Percentiles rank a stretch among this genome's conserved stretches.
phyloP scores from a whole-genome alignment of 2,113 vertebrate genomes.

The Uria aalge region DNA sequence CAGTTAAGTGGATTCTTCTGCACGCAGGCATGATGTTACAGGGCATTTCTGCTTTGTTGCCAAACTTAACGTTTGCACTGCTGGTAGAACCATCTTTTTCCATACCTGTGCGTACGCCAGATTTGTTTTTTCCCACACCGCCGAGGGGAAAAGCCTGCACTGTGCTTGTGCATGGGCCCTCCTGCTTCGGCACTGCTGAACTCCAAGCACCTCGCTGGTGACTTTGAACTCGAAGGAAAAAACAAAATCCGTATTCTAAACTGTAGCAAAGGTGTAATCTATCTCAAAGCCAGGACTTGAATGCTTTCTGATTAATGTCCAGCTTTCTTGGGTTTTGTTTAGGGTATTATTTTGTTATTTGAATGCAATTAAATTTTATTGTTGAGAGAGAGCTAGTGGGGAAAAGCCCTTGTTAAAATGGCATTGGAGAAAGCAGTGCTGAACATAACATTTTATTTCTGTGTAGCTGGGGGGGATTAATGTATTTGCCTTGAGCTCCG shows the following conservation, averaged over 20 bases:
- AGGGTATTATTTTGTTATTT: constrained; percentile 25
- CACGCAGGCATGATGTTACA: background rate
- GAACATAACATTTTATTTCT: background rate
- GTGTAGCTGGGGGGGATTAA: background rate
- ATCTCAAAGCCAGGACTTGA: background rate
- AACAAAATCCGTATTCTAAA: background rate
- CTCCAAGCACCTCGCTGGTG: background rate
- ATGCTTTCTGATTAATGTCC: background rate
- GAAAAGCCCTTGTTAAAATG: background rate
- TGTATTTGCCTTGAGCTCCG: constrained; percentile 47
- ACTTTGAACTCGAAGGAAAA: background rate
- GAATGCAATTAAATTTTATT: constrained; percentile 43
- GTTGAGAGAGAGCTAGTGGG: constrained; percentile 5
- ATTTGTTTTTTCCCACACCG: background rate
- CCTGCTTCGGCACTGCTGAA: background rate
- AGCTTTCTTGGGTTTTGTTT: background rate
- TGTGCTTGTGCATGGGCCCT: background rate
- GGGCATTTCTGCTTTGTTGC: background rate
- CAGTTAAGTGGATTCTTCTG: background rate
- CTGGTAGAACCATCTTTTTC: background rate
- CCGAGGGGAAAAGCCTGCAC: background rate
- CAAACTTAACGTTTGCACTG: background rate
- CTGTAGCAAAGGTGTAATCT: background rate
- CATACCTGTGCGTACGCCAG: background rate
- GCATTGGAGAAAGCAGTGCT: constrained; percentile 4